These are phyloP conservation scores for Byasa hedistus DNA, from an alignment of 2,888 invertebrate genomes.

Conservation along the genomic window DNA sequence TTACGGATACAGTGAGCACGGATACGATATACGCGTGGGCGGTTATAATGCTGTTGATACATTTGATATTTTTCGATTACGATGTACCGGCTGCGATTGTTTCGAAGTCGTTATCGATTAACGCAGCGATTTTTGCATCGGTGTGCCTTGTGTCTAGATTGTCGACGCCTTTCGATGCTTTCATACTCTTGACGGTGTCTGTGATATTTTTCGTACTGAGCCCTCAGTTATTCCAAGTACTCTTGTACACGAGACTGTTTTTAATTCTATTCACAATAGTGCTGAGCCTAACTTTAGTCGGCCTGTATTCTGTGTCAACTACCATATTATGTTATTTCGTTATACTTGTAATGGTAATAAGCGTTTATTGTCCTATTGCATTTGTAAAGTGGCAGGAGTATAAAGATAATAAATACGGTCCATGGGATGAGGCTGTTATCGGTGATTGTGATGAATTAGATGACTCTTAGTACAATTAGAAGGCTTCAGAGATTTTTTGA, in stretches of 20 bases:
- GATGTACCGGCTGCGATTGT: constrained; percentile 92
- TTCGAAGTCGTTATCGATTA: constrained; percentile 94
- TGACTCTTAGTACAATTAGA: constrained; percentile 45
- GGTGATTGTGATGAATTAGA: constrained; percentile 81
- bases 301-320: constrained; percentile 79
- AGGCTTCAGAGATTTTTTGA: too few species aligned
- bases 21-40: constrained; percentile 98
- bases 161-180: constrained; percentile 91
- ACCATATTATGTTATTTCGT: constrained; percentile 82
- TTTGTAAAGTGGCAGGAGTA: constrained; percentile 88
- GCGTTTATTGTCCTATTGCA: constrained; percentile 85
- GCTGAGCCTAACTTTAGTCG: constrained; percentile 70
- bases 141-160: constrained; percentile 96
- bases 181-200: constrained; percentile 92
- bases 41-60: constrained; percentile 90
- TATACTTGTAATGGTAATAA: constrained; percentile 81
- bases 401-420: constrained; percentile 96
- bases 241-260: constrained; percentile 80
- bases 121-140: constrained; percentile 96
- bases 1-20: constrained; percentile 97
- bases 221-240: constrained; percentile 86
- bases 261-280: constrained; percentile 73
- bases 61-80: constrained; percentile 96
- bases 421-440: constrained; percentile 97
- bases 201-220: constrained; percentile 93